These are phyloP conservation scores for Choristoneura fumiferana DNA, from an alignment of 1,140 invertebrate genomes.

Conservation along the genomic window DNA sequence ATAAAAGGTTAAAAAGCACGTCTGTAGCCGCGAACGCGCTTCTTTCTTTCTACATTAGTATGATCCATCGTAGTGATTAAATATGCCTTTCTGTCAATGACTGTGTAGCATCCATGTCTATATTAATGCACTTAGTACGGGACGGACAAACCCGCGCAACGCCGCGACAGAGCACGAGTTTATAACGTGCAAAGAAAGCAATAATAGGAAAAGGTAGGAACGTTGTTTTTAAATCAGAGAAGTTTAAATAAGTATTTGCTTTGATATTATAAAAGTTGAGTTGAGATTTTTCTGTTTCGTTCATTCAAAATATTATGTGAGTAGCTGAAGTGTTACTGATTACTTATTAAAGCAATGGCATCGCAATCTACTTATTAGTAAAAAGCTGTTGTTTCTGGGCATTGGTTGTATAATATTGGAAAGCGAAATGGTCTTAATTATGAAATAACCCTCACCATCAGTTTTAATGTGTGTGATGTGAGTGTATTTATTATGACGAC, in stretches of 20 bases:
- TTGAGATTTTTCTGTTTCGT: neutral
- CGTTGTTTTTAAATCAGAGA: neutral
- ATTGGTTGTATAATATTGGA: no score
- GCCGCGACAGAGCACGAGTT: neutral
- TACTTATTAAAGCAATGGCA: no score
- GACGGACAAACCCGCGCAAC: conserved; percentile 14
- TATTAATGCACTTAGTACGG: conserved; percentile 8
- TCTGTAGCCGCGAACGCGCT: conserved; percentile 4
- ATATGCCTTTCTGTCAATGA: conserved; percentile 19
- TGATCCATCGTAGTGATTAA: conserved; percentile 4
- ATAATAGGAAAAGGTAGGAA: conserved; percentile 15
- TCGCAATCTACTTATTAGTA: no score
- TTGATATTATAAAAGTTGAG: no score
- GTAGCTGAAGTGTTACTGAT: no score
- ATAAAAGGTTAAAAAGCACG: neutral
- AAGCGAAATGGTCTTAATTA: no score
- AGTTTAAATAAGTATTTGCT: neutral
- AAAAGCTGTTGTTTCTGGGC: no score
- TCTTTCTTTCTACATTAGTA: conserved; percentile 9
- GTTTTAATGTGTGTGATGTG: no score
- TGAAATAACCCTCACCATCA: no score
- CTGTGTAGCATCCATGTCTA: conserved; percentile 18
- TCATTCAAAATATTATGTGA: conserved; percentile 11
- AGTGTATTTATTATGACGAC: no score
- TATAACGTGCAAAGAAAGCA: conserved; percentile 2